phyloP scores from a whole-genome alignment of 1,140 invertebrate genomes.

The Musca vetustissima region DNA sequence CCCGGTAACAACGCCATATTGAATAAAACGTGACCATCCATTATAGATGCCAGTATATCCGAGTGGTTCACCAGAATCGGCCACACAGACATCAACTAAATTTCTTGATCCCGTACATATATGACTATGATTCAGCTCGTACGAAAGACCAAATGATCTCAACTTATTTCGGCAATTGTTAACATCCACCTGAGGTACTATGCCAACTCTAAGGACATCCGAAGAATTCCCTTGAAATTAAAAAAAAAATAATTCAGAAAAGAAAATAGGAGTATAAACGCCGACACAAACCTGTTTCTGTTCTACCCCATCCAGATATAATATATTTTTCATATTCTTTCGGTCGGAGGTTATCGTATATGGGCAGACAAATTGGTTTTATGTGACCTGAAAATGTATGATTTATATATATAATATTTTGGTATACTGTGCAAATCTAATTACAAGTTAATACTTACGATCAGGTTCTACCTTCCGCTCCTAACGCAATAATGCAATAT shows the following conservation, averaged over 20 bases:
- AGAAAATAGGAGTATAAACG: not conserved
- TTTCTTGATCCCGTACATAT: conserved; percentile 66
- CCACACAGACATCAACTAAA: conserved; percentile 65
- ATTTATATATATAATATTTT: too few relatives aligned
- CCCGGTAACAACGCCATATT: conserved; percentile 44
- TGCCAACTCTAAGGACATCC: not conserved
- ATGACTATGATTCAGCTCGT: conserved; percentile 56
- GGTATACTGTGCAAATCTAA: too few relatives aligned
- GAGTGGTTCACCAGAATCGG: conserved; percentile 77
- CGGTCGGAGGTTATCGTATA: conserved; percentile 15
- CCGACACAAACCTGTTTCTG: conserved; percentile 27
- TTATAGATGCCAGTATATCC: conserved; percentile 39
- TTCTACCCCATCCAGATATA: conserved; percentile 47
- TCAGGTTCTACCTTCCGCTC: conserved; percentile 29
- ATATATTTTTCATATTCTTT: conserved; percentile 36
- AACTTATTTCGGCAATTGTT: not conserved
- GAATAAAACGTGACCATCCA: conserved; percentile 35
- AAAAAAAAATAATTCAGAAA: not conserved
- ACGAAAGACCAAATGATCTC: not conserved
- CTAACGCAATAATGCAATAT: conserved; percentile 65
- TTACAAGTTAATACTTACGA: conserved; percentile 11
- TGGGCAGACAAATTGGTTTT: conserved; percentile 46
- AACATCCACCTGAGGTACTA: not conserved
- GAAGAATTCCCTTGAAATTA: not conserved
- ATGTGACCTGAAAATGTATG: conserved; percentile 36